Conservation (phyloP, 1,140 invertebrate species). For the Bombus pascuorum region DNA sequence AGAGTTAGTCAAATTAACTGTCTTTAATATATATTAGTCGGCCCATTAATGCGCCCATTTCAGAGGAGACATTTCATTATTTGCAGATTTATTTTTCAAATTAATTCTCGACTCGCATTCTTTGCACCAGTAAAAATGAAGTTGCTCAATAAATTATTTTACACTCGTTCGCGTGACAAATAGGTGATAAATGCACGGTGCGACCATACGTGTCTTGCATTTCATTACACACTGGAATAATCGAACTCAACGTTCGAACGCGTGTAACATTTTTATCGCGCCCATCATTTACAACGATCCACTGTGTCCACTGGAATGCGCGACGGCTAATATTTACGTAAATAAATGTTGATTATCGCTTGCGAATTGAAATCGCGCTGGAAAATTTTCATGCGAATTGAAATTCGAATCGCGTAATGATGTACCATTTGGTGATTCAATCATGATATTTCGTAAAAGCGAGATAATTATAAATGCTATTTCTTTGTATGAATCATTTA, state of each 20-base stretch:
- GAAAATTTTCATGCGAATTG: slow-evolving; percentile 47
- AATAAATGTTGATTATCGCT: slow-evolving; percentile 44
- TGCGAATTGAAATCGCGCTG: not conserved
- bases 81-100: not conserved
- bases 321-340: slow-evolving; percentile 19
- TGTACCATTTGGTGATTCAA: slow-evolving; percentile 1
- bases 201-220: slow-evolving; percentile 14
- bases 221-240: slow-evolving; percentile 26
- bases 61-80: not conserved
- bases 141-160: slow-evolving; percentile 3
- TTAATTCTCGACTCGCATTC: not conserved
- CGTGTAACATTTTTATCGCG: slow-evolving; percentile 14
- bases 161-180: not conserved
- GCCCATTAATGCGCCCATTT: not conserved
- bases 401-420: slow-evolving; percentile 1
- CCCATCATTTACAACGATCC: not conserved
- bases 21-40: not conserved
- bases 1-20: not conserved
- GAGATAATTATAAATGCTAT: not conserved
- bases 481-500: not conserved
- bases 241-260: not conserved
- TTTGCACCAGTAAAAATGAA: not conserved
- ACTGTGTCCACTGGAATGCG: not conserved
- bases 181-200: slow-evolving; percentile 15
- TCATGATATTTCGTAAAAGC: not conserved